Evolutionary conservation across 2,888 invertebrate genomes (phyloP).

Genomic region (Lasioglossum morio): DNA sequence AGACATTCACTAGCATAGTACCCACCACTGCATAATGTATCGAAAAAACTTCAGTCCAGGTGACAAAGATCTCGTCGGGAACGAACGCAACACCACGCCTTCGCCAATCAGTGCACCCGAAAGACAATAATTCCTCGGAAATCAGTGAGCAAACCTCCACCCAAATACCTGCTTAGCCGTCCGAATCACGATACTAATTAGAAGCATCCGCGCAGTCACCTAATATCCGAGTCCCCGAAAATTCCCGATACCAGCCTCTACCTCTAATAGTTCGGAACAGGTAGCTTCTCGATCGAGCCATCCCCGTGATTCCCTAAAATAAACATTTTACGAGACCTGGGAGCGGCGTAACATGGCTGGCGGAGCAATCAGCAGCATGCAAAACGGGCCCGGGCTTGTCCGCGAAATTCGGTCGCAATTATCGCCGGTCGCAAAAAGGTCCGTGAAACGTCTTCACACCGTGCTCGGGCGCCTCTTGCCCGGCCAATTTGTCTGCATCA

Average conservation of each 20-base stretch:
- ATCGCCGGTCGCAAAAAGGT: background rate
- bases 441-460: slow-evolving; percentile 48
- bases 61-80: background rate
- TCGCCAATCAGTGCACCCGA: background rate
- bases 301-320: background rate
- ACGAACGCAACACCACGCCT: background rate
- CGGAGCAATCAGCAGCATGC: background rate
- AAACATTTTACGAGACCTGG: slow-evolving; percentile 12
- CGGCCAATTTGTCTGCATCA: slow-evolving; percentile 80
- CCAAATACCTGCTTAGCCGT: background rate
- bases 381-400: background rate
- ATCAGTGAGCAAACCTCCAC: background rate
- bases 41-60: background rate
- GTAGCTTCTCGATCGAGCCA: background rate
- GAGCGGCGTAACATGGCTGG: background rate
- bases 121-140: background rate
- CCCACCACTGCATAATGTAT: background rate
- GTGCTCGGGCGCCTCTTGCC: slow-evolving; percentile 58
- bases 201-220: background rate
- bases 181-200: background rate
- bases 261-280: background rate
- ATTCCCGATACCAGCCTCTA: background rate
- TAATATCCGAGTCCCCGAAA: background rate
- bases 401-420: slow-evolving; percentile 18
- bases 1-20: too few species aligned